phyloP scores from a whole-genome alignment of 2,113 vertebrate genomes.

The Rhegmatorhina hoffmannsi region DNA sequence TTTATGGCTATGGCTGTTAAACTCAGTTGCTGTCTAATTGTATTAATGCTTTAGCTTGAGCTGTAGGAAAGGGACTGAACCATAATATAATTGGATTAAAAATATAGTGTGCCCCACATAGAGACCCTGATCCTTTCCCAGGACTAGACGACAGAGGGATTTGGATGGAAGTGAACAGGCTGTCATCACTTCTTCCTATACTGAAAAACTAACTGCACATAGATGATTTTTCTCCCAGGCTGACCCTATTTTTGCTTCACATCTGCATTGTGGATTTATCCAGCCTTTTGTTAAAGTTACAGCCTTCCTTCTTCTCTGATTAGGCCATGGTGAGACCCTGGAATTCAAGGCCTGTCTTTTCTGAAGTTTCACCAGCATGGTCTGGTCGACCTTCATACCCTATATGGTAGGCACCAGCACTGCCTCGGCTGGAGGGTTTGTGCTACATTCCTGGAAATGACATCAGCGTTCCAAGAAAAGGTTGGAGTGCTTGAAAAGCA shows the following conservation, averaged over 20 bases:
- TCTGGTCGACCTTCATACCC: rapidly evolving
- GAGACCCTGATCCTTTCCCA: constrained; percentile 18
- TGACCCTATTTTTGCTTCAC: neutral
- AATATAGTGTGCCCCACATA: constrained; percentile 28
- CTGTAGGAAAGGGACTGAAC: neutral
- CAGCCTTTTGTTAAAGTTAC: neutral
- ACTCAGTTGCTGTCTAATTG: constrained; percentile 15
- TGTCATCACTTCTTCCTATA: constrained; percentile 40
- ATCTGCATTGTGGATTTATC: neutral
- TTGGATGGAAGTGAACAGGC: constrained; percentile 13
- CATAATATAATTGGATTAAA: constrained; percentile 46
- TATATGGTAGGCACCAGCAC: neutral
- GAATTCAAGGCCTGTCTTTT: neutral
- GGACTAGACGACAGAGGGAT: constrained; percentile 29
- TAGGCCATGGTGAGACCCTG: neutral
- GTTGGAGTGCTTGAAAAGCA: neutral
- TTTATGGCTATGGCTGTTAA: constrained; percentile 32
- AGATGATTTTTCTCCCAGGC: neutral
- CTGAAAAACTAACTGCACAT: neutral
- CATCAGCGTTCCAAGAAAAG: neutral
- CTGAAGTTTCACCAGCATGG: neutral
- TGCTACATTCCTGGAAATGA: neutral
- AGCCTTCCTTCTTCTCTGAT: neutral
- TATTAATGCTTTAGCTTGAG: constrained; percentile 18
- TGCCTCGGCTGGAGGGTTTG: neutral